Evolutionary conservation across 2,888 invertebrate genomes (phyloP).

Genomic region (Spialia ferax): DNA sequence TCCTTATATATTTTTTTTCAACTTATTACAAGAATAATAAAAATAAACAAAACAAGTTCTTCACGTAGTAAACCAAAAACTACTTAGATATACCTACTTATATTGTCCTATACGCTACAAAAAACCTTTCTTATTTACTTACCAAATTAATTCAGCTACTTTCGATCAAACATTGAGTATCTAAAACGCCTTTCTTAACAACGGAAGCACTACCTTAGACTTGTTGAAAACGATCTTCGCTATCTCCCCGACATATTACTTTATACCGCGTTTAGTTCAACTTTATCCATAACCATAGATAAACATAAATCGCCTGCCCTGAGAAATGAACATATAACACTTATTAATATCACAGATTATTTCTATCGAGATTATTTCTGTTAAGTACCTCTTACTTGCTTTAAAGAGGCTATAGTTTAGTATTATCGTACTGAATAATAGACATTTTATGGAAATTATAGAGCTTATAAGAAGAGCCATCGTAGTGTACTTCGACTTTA

Average conservation of each 20-base stretch:
- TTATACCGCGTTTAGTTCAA: conserved; percentile 41
- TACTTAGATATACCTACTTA: no score
- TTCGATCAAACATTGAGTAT: neutral
- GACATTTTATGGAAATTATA: neutral
- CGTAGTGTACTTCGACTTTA: neutral
- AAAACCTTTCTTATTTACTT: no score
- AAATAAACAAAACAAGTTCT: no score
- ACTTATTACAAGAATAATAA: no score
- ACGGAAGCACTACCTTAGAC: neutral
- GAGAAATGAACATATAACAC: conserved; percentile 38
- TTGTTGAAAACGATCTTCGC: neutral
- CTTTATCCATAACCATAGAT: conserved; percentile 42
- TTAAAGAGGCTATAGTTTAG: neutral
- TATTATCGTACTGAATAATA: neutral
- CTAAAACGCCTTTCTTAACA: neutral
- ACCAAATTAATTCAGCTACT: neutral
- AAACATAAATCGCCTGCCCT: conserved; percentile 44
- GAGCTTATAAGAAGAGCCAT: neutral
- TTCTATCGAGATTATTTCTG: conserved; percentile 17
- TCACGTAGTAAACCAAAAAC: no score
- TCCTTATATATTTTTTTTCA: no score
- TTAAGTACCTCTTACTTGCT: neutral
- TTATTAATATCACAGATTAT: conserved; percentile 43
- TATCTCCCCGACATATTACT: conserved; percentile 40
- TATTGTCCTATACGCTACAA: no score